Percentiles rank a stretch among this genome's conserved stretches.
Evolutionary conservation across 1,140 invertebrate genomes (phyloP).

Genomic region (Helicoverpa armigera): DNA sequence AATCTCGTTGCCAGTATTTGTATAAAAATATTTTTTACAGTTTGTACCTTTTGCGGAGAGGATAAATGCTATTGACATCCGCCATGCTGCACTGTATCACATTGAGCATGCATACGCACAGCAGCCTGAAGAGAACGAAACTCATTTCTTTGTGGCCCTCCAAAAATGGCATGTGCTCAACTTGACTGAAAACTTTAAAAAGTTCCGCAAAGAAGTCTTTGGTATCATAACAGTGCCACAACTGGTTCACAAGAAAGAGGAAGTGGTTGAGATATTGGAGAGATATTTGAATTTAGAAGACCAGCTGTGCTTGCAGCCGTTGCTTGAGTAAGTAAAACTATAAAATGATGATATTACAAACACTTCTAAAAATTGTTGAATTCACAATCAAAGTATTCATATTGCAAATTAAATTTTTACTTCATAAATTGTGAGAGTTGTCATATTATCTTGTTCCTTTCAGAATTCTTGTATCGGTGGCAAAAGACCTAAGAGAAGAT

Average conservation of each 20-base stretch:
- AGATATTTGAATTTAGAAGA: slow-evolving; percentile 91
- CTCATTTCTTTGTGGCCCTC: slow-evolving; percentile 93
- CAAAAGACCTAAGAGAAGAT: slow-evolving; percentile 94
- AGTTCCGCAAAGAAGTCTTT: slow-evolving; percentile 91
- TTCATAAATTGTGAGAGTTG: not conserved
- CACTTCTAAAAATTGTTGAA: not conserved
- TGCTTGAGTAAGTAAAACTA: slow-evolving; percentile 92
- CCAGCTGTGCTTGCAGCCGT: slow-evolving; percentile 91
- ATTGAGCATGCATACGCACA: slow-evolving; percentile 90
- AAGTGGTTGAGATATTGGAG: slow-evolving; percentile 90
- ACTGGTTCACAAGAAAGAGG: slow-evolving; percentile 92
- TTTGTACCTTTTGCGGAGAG: slow-evolving; percentile 95
- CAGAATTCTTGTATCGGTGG: slow-evolving; percentile 94
- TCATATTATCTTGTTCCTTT: slow-evolving; percentile 66
- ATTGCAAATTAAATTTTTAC: not conserved
- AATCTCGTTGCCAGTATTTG: not conserved
- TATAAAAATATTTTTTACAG: slow-evolving; percentile 86
- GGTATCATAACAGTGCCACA: slow-evolving; percentile 93
- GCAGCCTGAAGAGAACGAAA: slow-evolving; percentile 90
- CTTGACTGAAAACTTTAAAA: slow-evolving; percentile 92
- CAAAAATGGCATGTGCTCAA: slow-evolving; percentile 96
- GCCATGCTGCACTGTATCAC: slow-evolving; percentile 89
- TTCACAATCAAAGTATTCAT: not conserved
- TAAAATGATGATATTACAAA: not conserved
- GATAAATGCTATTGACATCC: slow-evolving; percentile 93